Evolutionary conservation across 2,888 invertebrate species (phyloP).

Genomic region (Octonoba sinensis): DNA sequence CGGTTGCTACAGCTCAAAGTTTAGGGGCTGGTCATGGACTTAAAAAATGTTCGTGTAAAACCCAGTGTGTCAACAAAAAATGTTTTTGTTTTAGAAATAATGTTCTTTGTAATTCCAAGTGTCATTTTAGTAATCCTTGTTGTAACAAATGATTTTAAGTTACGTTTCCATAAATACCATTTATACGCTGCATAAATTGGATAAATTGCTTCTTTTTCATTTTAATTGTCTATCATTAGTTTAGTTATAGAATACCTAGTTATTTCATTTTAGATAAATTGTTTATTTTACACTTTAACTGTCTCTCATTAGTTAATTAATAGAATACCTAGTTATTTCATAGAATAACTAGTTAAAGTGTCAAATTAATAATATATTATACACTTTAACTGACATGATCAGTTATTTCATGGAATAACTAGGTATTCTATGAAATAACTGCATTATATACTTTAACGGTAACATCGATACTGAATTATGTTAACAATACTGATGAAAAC

Average conservation of each 20-base stretch:
- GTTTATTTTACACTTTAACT: slow-evolving; percentile 36
- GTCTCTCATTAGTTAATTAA: slow-evolving; percentile 20
- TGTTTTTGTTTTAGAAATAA: slow-evolving; percentile 41
- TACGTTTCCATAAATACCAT: slow-evolving; percentile 41
- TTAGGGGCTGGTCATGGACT: slow-evolving; percentile 51
- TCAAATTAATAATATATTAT: too few species aligned
- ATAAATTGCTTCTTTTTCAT: slow-evolving; percentile 42
- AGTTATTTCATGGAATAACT: slow-evolving; percentile 53
- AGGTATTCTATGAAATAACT: slow-evolving; percentile 57
- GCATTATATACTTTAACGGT: slow-evolving; percentile 52
- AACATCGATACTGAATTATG: too few species aligned
- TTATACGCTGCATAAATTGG: slow-evolving; percentile 44
- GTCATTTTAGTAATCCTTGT: too few species aligned
- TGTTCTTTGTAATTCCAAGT: too few species aligned
- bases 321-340: too few species aligned
- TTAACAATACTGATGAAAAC: too few species aligned
- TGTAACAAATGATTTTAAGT: slow-evolving; percentile 31
- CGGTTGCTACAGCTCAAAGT: slow-evolving; percentile 58
- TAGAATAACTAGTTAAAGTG: too few species aligned
- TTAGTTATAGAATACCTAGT: too few species aligned
- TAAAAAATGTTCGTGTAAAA: slow-evolving; percentile 57
- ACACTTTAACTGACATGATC: slow-evolving; percentile 47
- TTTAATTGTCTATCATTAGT: slow-evolving; percentile 40
- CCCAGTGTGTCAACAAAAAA: slow-evolving; percentile 52
- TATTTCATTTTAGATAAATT: slow-evolving; percentile 25